Evolutionary conservation across 2,888 invertebrate genomes (phyloP).

Genomic region (Hirtodrosophila duncani): DNA sequence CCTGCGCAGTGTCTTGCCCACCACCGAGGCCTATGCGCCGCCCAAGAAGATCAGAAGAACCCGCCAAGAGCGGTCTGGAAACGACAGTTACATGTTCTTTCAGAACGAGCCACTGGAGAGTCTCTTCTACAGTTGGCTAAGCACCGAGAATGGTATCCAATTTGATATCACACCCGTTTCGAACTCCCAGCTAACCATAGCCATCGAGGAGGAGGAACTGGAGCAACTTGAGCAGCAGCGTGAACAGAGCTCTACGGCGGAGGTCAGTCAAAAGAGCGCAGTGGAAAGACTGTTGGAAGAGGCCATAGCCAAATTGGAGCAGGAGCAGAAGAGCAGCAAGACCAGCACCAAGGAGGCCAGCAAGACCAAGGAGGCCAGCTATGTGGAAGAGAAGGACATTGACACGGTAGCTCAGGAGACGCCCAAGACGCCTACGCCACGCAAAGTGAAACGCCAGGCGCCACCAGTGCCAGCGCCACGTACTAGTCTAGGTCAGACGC

Average conservation of each 20-base stretch:
- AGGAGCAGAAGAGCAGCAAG: slow-evolving; percentile 40
- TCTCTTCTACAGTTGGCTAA: slow-evolving; percentile 74
- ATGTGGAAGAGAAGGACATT: slow-evolving; percentile 38
- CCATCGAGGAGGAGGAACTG: slow-evolving; percentile 26
- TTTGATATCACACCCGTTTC: slow-evolving; percentile 61
- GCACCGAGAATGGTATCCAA: slow-evolving; percentile 64
- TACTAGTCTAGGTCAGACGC: slow-evolving; percentile 33
- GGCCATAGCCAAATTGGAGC: slow-evolving; percentile 65
- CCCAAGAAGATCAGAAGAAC: slow-evolving; percentile 75
- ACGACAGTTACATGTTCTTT: slow-evolving; percentile 58
- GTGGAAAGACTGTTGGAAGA: slow-evolving; percentile 64
- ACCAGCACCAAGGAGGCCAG: slow-evolving; percentile 26
- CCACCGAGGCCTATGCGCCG: slow-evolving; percentile 72
- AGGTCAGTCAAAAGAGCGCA: slow-evolving; percentile 48
- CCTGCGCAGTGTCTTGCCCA: slow-evolving; percentile 48
- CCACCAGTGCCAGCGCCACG: slow-evolving; percentile 56
- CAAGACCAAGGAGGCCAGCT: slow-evolving; percentile 27
- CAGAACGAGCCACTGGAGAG: slow-evolving; percentile 64
- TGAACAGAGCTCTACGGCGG: slow-evolving; percentile 21
- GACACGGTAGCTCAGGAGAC: slow-evolving; percentile 14
- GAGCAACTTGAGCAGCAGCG: slow-evolving; percentile 10
- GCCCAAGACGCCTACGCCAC: slow-evolving; percentile 29
- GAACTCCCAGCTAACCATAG: slow-evolving; percentile 46
- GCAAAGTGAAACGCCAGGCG: slow-evolving; percentile 41
- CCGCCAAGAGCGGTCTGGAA: slow-evolving; percentile 52